A percentile compares a stretch with the other conserved stretches of the same genome.
Conservation (phyloP, 2,113 vertebrate species). For the Pachyramphus minor region DNA sequence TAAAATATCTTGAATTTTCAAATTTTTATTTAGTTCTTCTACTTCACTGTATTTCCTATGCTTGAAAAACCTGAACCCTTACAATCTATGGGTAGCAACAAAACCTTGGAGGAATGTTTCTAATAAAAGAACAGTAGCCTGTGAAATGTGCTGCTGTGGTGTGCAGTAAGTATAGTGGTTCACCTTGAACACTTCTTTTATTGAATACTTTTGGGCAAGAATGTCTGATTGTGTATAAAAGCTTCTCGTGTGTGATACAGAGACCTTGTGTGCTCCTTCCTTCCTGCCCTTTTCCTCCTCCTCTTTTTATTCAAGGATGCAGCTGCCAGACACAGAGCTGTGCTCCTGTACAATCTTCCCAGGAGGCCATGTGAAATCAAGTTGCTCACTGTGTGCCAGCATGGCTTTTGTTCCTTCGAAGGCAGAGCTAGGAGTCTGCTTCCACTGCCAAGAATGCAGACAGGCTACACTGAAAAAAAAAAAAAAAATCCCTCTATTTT, state of each 20-base stretch:
- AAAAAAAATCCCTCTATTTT: neutral
- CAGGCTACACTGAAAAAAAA: neutral
- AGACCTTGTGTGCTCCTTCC: conserved; percentile 69
- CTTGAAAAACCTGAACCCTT: neutral
- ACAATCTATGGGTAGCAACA: neutral
- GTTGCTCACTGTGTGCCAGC: conserved; percentile 63
- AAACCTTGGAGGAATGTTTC: neutral
- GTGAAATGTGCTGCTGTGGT: conserved; percentile 32
- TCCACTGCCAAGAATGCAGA: conserved; percentile 38
- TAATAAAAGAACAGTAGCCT: conserved; percentile 33
- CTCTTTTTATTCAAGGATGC: conserved; percentile 72
- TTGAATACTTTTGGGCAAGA: conserved; percentile 56
- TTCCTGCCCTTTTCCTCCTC: conserved; percentile 65
- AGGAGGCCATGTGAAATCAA: conserved; percentile 65
- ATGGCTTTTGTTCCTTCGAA: conserved; percentile 57
- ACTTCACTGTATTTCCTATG: neutral
- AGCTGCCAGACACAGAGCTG: conserved; percentile 70
- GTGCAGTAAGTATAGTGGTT: neutral
- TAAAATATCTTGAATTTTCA: neutral
- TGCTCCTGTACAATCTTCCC: conserved; percentile 54
- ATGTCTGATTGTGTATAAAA: conserved; percentile 68
- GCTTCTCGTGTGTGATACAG: conserved; percentile 63
- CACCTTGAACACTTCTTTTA: conserved; percentile 40
- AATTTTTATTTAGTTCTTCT: neutral
- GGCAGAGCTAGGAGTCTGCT: conserved; percentile 26